Percentiles rank a stretch among this genome's conserved stretches.
Conservation (phyloP, 1,140 invertebrate genomes). For the Coptotermes formosanus region DNA sequence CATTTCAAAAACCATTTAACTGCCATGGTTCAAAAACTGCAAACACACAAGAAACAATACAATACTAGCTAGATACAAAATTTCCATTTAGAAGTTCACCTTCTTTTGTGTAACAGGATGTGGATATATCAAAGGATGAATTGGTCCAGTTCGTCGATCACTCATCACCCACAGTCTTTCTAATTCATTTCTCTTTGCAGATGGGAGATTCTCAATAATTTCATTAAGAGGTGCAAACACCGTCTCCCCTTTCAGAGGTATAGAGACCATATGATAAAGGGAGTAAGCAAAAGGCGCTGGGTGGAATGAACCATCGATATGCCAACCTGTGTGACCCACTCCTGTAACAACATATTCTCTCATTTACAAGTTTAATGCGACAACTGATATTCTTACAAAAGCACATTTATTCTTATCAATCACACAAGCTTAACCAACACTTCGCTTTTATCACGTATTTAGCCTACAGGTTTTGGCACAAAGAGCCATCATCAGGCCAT, state of each 20-base stretch:
- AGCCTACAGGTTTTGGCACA: too few species aligned
- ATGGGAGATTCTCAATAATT: conserved; percentile 36
- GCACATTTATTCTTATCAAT: too few species aligned
- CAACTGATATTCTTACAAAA: too few species aligned
- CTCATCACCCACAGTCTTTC: conserved; percentile 50
- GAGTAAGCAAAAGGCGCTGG: conserved; percentile 50
- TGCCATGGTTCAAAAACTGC: not conserved
- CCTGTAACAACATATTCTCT: conserved; percentile 37
- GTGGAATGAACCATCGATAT: conserved; percentile 55
- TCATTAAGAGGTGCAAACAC: conserved; percentile 40
- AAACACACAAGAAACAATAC: not conserved
- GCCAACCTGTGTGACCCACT: conserved; percentile 54
- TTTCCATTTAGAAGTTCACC: conserved; percentile 32
- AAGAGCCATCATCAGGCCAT: too few species aligned
- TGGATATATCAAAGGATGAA: conserved; percentile 51
- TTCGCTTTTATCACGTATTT: too few species aligned
- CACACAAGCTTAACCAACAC: too few species aligned
- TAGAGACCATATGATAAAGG: conserved; percentile 49
- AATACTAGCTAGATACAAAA: not conserved
- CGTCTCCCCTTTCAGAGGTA: conserved; percentile 43
- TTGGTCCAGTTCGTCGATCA: conserved; percentile 43
- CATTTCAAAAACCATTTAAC: not conserved
- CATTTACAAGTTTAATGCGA: too few species aligned
- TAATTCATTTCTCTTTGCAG: conserved; percentile 44
- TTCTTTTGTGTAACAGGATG: conserved; percentile 41